phyloP scores from a whole-genome alignment of 1,140 invertebrate genomes.

The Samia ricini region DNA sequence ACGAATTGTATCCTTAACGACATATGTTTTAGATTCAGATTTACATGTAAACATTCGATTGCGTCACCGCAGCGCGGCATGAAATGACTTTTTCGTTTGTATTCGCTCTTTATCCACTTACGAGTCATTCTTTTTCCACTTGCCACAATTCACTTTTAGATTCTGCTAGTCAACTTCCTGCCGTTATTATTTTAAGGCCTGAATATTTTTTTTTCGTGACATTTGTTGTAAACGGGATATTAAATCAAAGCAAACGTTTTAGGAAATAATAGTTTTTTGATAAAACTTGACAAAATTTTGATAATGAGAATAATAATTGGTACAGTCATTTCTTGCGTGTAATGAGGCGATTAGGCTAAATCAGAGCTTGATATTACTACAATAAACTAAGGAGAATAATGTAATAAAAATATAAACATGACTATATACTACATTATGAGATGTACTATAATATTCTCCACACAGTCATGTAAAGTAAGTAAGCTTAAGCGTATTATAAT shows the following conservation, averaged over 20 bases:
- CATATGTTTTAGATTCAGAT: conserved; percentile 20
- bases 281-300: too few species aligned
- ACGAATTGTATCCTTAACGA: conserved; percentile 45
- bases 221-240: background rate
- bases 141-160: conserved; percentile 75
- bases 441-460: too few species aligned
- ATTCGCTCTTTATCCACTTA: conserved; percentile 74
- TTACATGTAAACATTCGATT: conserved; percentile 22
- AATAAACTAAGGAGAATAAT: too few species aligned
- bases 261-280: too few species aligned
- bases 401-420: background rate
- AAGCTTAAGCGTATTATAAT: background rate
- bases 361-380: too few species aligned
- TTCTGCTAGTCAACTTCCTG: conserved; percentile 57
- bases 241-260: background rate
- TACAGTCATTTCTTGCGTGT: too few species aligned
- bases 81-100: conserved; percentile 74
- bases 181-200: conserved; percentile 68
- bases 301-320: too few species aligned
- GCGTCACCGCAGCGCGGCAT: conserved; percentile 59
- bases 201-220: conserved; percentile 43
- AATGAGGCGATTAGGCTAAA: too few species aligned
- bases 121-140: conserved; percentile 71
- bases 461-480: too few species aligned
- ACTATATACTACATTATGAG: background rate